phyloP scores from a whole-genome alignment of 2,113 vertebrate species.

The Prionailurus bengalensis region DNA sequence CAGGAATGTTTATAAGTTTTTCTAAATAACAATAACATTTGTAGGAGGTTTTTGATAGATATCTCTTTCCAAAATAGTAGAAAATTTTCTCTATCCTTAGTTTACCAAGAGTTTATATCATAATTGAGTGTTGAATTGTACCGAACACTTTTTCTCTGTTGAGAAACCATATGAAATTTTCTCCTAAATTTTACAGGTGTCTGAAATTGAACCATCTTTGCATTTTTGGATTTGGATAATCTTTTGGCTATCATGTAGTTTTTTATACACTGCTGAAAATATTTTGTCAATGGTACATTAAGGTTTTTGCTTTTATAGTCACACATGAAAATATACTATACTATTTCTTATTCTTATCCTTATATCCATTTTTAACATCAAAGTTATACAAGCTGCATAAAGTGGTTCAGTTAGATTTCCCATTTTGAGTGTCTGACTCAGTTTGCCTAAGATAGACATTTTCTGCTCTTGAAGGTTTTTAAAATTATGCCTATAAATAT shows the following conservation, averaged over 20 bases:
- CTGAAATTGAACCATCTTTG: not conserved
- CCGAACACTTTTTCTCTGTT: not conserved
- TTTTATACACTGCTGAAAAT: not conserved
- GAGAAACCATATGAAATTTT: not conserved
- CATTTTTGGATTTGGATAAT: not conserved
- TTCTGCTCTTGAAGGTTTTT: not conserved
- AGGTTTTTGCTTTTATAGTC: not conserved
- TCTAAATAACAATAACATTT: not conserved
- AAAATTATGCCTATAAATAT: not conserved
- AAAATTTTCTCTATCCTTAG: not conserved
- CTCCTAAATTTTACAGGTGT: not conserved
- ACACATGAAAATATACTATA: not conserved
- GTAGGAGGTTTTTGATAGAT: not conserved
- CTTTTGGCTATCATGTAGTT: not conserved
- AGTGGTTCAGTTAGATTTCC: not conserved
- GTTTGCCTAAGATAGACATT: not conserved
- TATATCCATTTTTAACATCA: not conserved
- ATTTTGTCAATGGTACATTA: not conserved
- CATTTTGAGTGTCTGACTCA: not conserved
- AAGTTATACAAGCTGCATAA: not conserved
- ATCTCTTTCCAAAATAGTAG: not conserved
- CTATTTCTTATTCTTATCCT: not conserved
- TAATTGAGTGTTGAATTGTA: not conserved
- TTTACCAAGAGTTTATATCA: not conserved
- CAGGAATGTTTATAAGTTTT: not conserved